Conservation (phyloP, 2,888 invertebrate species). For the Lithophane leautieri region DNA sequence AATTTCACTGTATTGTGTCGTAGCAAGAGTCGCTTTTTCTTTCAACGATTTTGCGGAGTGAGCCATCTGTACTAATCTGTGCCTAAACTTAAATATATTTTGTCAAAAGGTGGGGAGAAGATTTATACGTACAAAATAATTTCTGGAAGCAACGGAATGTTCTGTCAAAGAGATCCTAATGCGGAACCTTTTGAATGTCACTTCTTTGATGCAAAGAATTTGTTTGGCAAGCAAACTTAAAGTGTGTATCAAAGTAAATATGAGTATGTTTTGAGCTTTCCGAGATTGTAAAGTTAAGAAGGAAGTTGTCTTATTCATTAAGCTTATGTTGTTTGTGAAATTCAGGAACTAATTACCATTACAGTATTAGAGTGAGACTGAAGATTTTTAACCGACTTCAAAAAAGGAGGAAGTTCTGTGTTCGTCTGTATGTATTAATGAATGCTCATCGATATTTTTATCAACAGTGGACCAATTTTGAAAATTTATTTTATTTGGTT, state of each 20-base stretch:
- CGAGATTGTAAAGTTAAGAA: neutral
- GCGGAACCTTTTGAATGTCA: conserved; percentile 18
- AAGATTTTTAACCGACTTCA: neutral
- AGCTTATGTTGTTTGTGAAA: neutral
- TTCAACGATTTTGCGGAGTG: too few relatives aligned
- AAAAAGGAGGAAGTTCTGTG: too few relatives aligned
- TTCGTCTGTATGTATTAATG: too few relatives aligned
- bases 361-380: neutral
- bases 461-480: too few relatives aligned
- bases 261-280: neutral
- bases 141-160: conserved; percentile 13
- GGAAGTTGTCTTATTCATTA: conserved; percentile 2
- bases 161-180: conserved; percentile 15
- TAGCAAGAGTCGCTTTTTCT: too few relatives aligned
- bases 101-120: conserved; percentile 10
- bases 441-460: too few relatives aligned
- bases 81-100: conserved; percentile 19
- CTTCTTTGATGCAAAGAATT: conserved; percentile 24
- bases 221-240: neutral
- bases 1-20: too few relatives aligned
- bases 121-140: conserved; percentile 21
- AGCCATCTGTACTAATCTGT: too few relatives aligned
- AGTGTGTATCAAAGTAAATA: conserved; percentile 20
- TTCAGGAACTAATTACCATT: neutral
- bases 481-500: too few relatives aligned